Evolutionary conservation across 1,140 invertebrate species (phyloP).

Genomic region (Steinernema feltiae): DNA sequence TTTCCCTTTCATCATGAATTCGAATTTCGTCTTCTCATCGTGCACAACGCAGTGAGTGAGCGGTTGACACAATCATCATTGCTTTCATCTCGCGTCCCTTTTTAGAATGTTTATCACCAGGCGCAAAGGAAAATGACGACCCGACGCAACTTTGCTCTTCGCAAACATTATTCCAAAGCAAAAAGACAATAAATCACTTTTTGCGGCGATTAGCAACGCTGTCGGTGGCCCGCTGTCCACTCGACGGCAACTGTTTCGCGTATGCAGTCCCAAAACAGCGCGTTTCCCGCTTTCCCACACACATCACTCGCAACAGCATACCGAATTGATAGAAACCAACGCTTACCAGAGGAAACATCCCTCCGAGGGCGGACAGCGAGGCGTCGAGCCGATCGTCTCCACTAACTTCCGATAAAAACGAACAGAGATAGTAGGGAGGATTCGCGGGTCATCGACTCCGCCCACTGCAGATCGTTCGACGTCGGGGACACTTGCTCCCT

Average conservation of each 20-base stretch:
- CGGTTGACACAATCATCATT: too few relatives aligned
- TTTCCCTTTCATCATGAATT: too few relatives aligned
- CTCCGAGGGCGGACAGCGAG: background rate
- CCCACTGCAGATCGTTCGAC: background rate
- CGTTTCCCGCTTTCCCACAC: background rate
- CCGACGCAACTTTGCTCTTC: too few relatives aligned
- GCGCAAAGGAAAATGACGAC: too few relatives aligned
- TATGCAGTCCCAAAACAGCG: background rate
- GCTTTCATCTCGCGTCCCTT: too few relatives aligned
- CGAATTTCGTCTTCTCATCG: too few relatives aligned
- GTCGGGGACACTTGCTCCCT: too few relatives aligned
- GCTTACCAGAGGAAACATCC: background rate
- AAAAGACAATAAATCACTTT: background rate
- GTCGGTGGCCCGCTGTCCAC: background rate
- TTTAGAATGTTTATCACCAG: too few relatives aligned
- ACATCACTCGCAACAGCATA: background rate
- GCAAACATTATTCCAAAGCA: background rate
- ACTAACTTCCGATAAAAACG: background rate
- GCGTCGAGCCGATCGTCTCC: background rate
- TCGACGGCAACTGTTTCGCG: background rate
- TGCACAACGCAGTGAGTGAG: too few relatives aligned
- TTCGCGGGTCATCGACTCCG: background rate
- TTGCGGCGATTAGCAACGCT: background rate
- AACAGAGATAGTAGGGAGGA: too few relatives aligned
- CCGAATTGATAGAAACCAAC: background rate